A percentile compares a stretch with the other conserved stretches of the same genome.
phyloP scores from a whole-genome alignment of 2,113 vertebrate genomes.

The Perccottus glenii region DNA sequence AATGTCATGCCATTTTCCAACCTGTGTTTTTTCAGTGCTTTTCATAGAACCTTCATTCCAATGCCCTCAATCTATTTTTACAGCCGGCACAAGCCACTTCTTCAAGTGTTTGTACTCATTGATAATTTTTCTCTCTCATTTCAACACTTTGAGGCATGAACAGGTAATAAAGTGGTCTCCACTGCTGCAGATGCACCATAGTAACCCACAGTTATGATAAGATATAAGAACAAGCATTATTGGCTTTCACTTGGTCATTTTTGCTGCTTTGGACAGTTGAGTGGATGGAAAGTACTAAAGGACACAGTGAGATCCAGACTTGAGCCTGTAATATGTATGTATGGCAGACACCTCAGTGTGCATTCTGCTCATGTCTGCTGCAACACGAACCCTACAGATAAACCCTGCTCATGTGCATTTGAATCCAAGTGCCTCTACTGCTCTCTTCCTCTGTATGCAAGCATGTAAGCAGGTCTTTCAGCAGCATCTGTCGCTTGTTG shows the following conservation, averaged over 20 bases:
- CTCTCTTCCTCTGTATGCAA: slow-evolving; percentile 7
- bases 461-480: slow-evolving; percentile 22
- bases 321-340: not conserved
- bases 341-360: slow-evolving; percentile 9
- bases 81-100: slow-evolving; percentile 12
- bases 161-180: slow-evolving; percentile 26
- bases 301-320: slow-evolving; percentile 1
- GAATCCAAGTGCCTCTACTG: slow-evolving; percentile 30
- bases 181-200: slow-evolving; percentile 1
- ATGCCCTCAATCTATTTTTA: slow-evolving; percentile 8
- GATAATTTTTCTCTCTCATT: slow-evolving; percentile 21
- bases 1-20: too few relatives aligned
- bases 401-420: slow-evolving; percentile 32
- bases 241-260: not conserved
- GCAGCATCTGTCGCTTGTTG: slow-evolving; percentile 45
- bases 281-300: not conserved
- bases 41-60: too few relatives aligned
- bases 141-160: slow-evolving; percentile 5
- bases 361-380: slow-evolving; percentile 40
- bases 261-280: not conserved
- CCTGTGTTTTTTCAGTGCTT: too few relatives aligned
- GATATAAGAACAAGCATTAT: not conserved
- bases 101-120: slow-evolving; percentile 16
- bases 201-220: not conserved
- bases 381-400: slow-evolving; percentile 35